Conservation (phyloP, 2,797 vertebrate genomes). For the Rhynchonycteris naso region DNA sequence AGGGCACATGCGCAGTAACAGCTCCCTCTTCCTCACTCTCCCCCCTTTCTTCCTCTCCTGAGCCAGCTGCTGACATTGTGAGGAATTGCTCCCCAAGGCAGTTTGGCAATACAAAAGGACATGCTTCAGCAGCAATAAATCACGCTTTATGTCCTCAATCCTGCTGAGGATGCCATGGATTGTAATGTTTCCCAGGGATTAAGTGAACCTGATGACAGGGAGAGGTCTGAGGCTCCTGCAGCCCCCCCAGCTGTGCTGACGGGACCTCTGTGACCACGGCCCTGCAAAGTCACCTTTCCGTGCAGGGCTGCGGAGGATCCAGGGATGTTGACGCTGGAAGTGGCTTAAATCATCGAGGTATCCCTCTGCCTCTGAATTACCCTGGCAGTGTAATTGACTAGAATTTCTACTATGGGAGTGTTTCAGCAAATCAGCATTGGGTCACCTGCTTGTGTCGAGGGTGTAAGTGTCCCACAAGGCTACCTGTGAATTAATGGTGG, state of each 20-base stretch:
- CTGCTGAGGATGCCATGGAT: conserved; percentile 64
- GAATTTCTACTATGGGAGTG: rapidly evolving
- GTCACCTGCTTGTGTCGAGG: rapidly evolving
- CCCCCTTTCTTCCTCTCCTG: conserved; percentile 25
- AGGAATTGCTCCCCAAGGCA: conserved; percentile 80
- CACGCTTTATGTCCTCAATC: conserved; percentile 37
- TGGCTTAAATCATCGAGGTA: too few species aligned
- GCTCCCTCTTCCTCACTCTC: neutral
- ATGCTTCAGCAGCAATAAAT: conserved; percentile 75
- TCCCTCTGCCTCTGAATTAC: neutral
- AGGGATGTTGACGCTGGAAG: rapidly evolving
- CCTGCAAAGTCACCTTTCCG: neutral
- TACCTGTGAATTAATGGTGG: neutral
- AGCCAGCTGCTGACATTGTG: conserved; percentile 62
- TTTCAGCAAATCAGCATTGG: rapidly evolving
- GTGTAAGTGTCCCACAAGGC: rapidly evolving
- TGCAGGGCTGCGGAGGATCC: rapidly evolving
- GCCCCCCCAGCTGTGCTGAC: rapidly evolving
- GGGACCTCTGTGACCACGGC: neutral
- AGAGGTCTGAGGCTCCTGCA: conserved; percentile 39
- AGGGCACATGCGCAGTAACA: rapidly evolving
- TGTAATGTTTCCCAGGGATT: conserved; percentile 44
- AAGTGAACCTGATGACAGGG: conserved; percentile 70
- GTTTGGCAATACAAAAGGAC: conserved; percentile 73
- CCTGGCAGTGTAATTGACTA: rapidly evolving